Evolutionary conservation across 2,888 invertebrate genomes (phyloP), one percentile per base, ranked within the genome.

Genomic region (Protodeltote pygarga): DNA sequence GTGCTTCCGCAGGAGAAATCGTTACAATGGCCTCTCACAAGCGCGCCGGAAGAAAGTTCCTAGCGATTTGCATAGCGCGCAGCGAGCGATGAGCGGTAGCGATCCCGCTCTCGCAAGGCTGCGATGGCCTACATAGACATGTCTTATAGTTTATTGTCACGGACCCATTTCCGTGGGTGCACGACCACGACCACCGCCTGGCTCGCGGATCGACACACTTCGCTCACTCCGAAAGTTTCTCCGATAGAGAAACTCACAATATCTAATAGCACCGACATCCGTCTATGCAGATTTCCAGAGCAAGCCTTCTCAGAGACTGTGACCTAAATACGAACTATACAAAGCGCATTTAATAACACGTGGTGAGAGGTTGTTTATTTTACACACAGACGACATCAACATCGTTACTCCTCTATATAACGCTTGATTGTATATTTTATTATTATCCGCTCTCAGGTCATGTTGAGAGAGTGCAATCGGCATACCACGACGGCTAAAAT

Each of bases 201-300:
- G 77, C 78, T 79, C 68, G 79, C 75, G 75, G 75, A 77, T 74
- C 79, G 89, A 82, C 87, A 87, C 81, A 89, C 86, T 89, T 89
- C 78, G 81, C 81, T 83, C 79, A 81, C 83, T 86, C 85, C 80
- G 82, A 89, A 89, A 88, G 90, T 91, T 92, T 90, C 90, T 84
- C 88, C 87, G 74, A 83, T 83, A 85, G 89, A 90, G 91, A 92
- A 90, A 90, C 84, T 83, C 81, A 87, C 87, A 85, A 86, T 87
- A 86, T 87, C 85, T 89, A 89, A 88, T 87, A 85, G 83, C 85
- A 79, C 85, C 81, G 64, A 88, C 89, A 89, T 90, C 90, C 90
- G 89, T 89, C 87, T 89, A 90, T 89, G 90, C 89, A 89, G 89
- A 90, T 90, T 90, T 88, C 87, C 89, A 89, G 89, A 89, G 85